Evolutionary conservation across 92 coral and sea anemone species (phyloP), one percentile per base, ranked within the genome.

Genomic region (Palythoa heliodiscus): DNA sequence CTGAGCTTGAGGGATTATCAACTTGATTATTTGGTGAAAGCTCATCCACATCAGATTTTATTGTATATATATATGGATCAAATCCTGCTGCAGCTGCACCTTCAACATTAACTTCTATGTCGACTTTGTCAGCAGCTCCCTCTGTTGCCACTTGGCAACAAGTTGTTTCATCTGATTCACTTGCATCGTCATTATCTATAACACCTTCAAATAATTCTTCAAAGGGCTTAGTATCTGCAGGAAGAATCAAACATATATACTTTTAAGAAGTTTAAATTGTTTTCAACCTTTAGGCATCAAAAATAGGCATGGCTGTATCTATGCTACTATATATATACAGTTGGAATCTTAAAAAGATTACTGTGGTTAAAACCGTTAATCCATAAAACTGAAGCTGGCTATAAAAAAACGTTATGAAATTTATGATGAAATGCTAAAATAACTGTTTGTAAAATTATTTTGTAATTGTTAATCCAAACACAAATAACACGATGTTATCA

Each of bases 131-230:
- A 29, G 35, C 25, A 2, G 52, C 16, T 48, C 43, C 25, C 13
- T 55, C 69, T 23, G 48, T 55, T 37, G 24, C 68, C 11, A 19
- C 5, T 17, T 13, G 38, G 82, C 35, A 52, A 40, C 12, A 15
- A 15, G 14, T 8, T 24, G 7, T 55, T 57, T 77, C 82, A 17
- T 77, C 69, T 38, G 52, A 55, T 77, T 77, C 82, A 17, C 82
- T n/a, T 37, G 82, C 64, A 1, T 15, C 13, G 17, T 13, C 67
- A 25, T 5, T 54, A 15, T 4, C 17, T 19, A 35, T 8, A 15
- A 17, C 48, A 43, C 8, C 50, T 77, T 77, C 70, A 76, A 39
- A 52, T 4, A 5, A n/a, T 5, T 17, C 70, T 14, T 53, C 50
- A 54, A 53, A 17, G 40, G 66, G 3, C 10, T 37, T 4, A 0